These are phyloP conservation scores for Lasaia peninsularis DNA, from an alignment of 1,140 invertebrate species.

Conservation along the genomic window DNA sequence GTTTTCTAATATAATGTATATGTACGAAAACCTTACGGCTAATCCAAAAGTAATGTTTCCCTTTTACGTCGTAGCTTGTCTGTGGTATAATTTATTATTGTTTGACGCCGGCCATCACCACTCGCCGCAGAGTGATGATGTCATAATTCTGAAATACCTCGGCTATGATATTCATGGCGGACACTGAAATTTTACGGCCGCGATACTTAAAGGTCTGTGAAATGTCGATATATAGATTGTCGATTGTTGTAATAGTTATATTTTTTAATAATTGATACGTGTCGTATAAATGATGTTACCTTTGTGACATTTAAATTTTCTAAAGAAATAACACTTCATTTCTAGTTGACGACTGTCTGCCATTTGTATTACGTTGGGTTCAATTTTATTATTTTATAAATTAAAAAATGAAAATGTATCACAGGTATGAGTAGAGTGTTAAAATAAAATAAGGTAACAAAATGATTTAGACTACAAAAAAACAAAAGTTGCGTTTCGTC, in stretches of 20 bases:
- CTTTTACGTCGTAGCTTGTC: neutral
- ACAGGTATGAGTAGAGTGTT: no score
- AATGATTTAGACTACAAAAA: no score
- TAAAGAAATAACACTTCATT: no score
- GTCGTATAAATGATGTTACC: no score
- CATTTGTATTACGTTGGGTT: no score
- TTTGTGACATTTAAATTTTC: no score
- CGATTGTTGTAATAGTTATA: neutral
- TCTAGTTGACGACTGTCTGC: no score
- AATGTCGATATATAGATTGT: neutral
- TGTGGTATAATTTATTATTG: slow-evolving; percentile 14
- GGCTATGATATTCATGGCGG: slow-evolving; percentile 49
- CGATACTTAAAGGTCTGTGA: neutral
- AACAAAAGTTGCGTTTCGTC: no score
- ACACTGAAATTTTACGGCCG: slow-evolving; percentile 35
- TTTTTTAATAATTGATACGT: no score
- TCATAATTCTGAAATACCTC: slow-evolving; percentile 49
- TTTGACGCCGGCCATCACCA: slow-evolving; percentile 20
- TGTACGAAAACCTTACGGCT: neutral
- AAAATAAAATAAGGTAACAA: no score
- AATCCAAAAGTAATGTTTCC: neutral
- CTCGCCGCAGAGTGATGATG: slow-evolving; percentile 37
- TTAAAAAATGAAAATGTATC: no score
- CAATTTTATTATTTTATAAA: no score
- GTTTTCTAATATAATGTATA: neutral